These are phyloP conservation scores for Tetragnatha montana DNA, from an alignment of 2,888 invertebrate species.

Conservation along the genomic window DNA sequence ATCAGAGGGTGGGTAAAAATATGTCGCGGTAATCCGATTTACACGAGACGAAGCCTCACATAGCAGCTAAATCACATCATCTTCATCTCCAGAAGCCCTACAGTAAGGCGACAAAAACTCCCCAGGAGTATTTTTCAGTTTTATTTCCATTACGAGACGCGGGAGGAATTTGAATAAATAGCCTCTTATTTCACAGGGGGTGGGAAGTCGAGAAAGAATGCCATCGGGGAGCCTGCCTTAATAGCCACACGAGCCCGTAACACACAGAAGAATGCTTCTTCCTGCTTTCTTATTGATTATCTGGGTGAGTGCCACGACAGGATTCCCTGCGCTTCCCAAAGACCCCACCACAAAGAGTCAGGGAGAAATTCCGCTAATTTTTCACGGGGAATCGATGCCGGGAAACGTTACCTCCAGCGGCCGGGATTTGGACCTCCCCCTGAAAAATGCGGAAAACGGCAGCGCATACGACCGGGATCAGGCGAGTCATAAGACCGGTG, in stretches of 20 bases:
- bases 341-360: conserved; percentile 8
- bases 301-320: conserved; percentile 51
- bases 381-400: conserved; percentile 34
- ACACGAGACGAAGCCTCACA: no score
- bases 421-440: conserved; percentile 18
- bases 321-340: conserved; percentile 19
- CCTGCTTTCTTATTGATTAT: conserved; percentile 65
- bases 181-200: conserved; percentile 20
- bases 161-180: conserved; percentile 64
- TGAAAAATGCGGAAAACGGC: conserved; percentile 36
- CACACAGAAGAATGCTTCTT: conserved; percentile 58
- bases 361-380: conserved; percentile 34
- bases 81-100: not conserved
- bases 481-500: conserved; percentile 25
- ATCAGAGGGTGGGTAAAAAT: no score
- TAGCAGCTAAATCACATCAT: no score
- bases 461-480: conserved; percentile 47
- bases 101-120: conserved; percentile 9
- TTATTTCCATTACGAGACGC: not conserved
- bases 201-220: conserved; percentile 58
- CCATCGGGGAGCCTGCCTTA: conserved; percentile 39
- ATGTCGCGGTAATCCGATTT: no score
- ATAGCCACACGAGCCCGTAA: conserved; percentile 61
- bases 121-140: not conserved
- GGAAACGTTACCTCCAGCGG: not conserved